These are phyloP conservation scores for Musca domestica DNA, from an alignment of 1,140 invertebrate genomes.

Conservation along the genomic window DNA sequence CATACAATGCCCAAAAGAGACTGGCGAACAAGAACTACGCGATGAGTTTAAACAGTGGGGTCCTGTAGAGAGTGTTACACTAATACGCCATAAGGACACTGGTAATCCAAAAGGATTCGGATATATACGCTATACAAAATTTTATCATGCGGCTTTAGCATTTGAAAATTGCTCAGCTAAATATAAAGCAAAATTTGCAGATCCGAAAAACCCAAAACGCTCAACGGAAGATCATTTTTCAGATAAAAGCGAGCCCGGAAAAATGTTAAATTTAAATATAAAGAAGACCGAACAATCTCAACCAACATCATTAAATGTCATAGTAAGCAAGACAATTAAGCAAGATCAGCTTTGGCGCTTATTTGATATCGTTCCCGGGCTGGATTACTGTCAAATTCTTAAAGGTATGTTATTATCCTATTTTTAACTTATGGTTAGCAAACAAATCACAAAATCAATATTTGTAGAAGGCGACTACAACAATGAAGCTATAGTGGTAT, in stretches of 20 bases:
- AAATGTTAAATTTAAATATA: conserved; percentile 47
- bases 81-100: conserved; percentile 78
- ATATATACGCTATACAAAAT: conserved; percentile 82
- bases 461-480: conserved; percentile 43
- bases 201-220: conserved; percentile 52
- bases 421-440: not conserved
- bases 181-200: conserved; percentile 90
- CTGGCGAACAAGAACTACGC: conserved; percentile 74
- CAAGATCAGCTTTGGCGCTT: conserved; percentile 79
- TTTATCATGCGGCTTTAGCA: conserved; percentile 82
- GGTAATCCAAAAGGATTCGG: conserved; percentile 87
- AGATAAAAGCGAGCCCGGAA: conserved; percentile 46
- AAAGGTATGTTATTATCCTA: conserved; percentile 42
- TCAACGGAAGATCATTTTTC: conserved; percentile 21
- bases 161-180: conserved; percentile 85
- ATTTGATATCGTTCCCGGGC: conserved; percentile 77
- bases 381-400: conserved; percentile 52
- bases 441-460: not conserved
- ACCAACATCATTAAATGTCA: conserved; percentile 63
- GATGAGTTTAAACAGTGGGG: conserved; percentile 83
- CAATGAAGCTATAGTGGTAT: conserved; percentile 64
- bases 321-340: conserved; percentile 68
- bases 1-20: conserved; percentile 80
- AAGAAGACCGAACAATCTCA: conserved; percentile 42
- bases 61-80: conserved; percentile 76